Base-by-base conservation (phyloP, 2,797 vertebrate species). In the Pangasius larnaudii region DNA sequence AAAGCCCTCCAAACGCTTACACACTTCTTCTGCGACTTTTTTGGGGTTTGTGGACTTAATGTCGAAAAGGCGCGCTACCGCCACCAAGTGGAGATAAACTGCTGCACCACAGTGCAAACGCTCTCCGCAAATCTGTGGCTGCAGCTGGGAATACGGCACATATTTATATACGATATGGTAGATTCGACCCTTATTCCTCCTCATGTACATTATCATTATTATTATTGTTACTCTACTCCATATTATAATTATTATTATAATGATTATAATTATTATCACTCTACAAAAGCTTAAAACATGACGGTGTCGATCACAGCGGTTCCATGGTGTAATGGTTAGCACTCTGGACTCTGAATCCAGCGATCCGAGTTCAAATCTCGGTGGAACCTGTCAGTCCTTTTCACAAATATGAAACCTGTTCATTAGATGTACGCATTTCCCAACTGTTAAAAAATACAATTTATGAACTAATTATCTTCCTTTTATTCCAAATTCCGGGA, bases 351-450 rank as follows among this genome's bases (percentile, higher is more conserved):
- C 93, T 93, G 93, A 93, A 93, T 93, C 93, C 93, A 93, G 93
- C 93, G 93, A 93, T 93, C 93, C 93, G 93, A 93, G 93, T 93
- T 93, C 93, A 93, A 93, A 93, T 93, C 92, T 93, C 93, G 92
- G 93, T 93, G 89, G 93, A 92, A 93, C 93, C 93, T 93, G 18
- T 0, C 53, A 5, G 0, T 5, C 0, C 53, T 56, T 56, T 56
- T 56, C 53, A 19, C 13, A 56, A 6, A 1, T 1, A 0, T 56
- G 53, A 56, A 19, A 56, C 19, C 18, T 5, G 5, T 4, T 56
- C 51, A 53, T 16, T 18, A 16, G 16, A 0, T 56, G 0, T 56
- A 18, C 16, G 16, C 16, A 4, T 3, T 0, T 56, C 53, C 5
- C 16, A 16, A 4, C 16, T 3, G 3, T 53, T 53, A 53, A 53